These are phyloP conservation scores for honey bee (Apis mellifera) DNA, from an alignment of 1,140 invertebrate genomes.

Conservation along the genomic window Amel_HAv3.1 CM009935.2:7409501-7410000, in stretches of 20 bases:
- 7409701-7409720: slow-evolving; percentile 78
- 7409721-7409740: slow-evolving; percentile 77
- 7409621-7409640: background rate
- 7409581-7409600: slow-evolving; percentile 65
- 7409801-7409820: slow-evolving; percentile 8
- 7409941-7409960: background rate
- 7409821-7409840: background rate
- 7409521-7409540: slow-evolving; percentile 73
- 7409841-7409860: background rate
- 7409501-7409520: slow-evolving; percentile 77
- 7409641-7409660: background rate
- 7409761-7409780: slow-evolving; percentile 75
- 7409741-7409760: slow-evolving; percentile 65
- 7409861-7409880: background rate
- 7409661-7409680: slow-evolving; percentile 56
- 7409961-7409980: background rate
- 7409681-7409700: slow-evolving; percentile 66
- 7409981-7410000: background rate
- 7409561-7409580: slow-evolving; percentile 77
- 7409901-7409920: background rate
- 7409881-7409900: background rate
- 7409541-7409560: slow-evolving; percentile 77
- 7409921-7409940: background rate
- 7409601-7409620: too few relatives aligned
- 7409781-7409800: slow-evolving; percentile 66